A percentile compares a stretch with the other conserved stretches of the same genome.
Evolutionary conservation across 2,113 vertebrate genomes (phyloP).

Genomic region (Ancistrus triradiatus): DNA sequence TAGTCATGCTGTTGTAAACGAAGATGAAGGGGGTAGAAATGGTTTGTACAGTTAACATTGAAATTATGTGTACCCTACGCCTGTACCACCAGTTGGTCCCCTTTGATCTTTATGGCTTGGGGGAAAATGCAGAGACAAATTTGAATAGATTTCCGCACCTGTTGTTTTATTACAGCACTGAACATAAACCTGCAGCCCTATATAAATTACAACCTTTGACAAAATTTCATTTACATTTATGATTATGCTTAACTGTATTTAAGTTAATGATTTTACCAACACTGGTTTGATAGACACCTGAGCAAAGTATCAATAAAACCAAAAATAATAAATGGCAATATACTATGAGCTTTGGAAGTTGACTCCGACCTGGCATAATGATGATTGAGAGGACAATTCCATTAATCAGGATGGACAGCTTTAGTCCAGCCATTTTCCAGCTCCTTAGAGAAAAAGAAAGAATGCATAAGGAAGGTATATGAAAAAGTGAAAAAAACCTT

Average conservation of each 20-base stretch:
- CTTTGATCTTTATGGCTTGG: not conserved
- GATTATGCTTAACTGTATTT: too few relatives aligned
- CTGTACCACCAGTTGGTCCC: not conserved
- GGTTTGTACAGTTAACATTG: slow-evolving; percentile 17
- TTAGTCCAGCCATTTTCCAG: slow-evolving; percentile 6
- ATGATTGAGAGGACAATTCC: not conserved
- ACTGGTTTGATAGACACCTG: too few relatives aligned
- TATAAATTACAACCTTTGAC: too few relatives aligned
- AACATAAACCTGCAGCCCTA: too few relatives aligned
- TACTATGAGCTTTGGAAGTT: not conserved
- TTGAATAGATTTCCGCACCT: not conserved
- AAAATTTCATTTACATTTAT: too few relatives aligned
- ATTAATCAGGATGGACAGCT: slow-evolving; percentile 6
- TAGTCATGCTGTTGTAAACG: slow-evolving; percentile 54
- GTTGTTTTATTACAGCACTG: not conserved
- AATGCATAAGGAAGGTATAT: too few relatives aligned
- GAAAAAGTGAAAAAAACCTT: too few relatives aligned
- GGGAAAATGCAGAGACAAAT: not conserved
- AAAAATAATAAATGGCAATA: not conserved
- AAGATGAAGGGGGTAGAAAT: slow-evolving; percentile 31
- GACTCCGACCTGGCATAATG: slow-evolving; percentile 1
- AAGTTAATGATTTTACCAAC: too few relatives aligned
- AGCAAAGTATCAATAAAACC: not conserved
- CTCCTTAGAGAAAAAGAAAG: slow-evolving; percentile 11
- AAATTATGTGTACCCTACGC: not conserved